phyloP scores from a whole-genome alignment of 2,113 vertebrate genomes.

The Colossoma macropomum region DNA sequence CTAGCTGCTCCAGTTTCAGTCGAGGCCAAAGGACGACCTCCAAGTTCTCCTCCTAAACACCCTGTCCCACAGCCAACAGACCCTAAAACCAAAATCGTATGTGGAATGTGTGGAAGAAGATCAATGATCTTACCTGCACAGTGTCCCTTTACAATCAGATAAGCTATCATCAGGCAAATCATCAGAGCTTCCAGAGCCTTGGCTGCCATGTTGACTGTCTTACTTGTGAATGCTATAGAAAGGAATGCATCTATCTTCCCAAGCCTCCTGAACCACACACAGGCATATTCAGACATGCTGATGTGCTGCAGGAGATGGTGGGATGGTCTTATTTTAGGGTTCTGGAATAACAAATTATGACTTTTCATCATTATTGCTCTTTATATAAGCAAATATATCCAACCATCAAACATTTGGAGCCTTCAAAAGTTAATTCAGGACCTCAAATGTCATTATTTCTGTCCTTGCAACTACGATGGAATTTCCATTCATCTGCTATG shows the following conservation, averaged over 20 bases:
- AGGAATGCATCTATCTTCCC: conserved; percentile 69
- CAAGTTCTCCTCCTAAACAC: background rate
- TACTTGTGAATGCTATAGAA: conserved; percentile 41
- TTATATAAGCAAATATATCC: background rate
- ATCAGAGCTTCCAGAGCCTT: conserved; percentile 26
- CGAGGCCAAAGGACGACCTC: background rate
- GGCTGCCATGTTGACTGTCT: conserved; percentile 59
- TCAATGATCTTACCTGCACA: conserved; percentile 66
- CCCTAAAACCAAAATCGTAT: background rate
- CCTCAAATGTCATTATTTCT: no score
- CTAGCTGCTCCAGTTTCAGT: background rate
- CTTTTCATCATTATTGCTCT: background rate
- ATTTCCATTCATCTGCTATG: no score
- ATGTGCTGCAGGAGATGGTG: background rate
- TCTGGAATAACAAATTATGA: background rate
- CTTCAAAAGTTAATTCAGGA: no score
- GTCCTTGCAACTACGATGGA: no score
- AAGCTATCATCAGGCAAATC: conserved; percentile 65
- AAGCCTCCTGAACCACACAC: conserved; percentile 34
- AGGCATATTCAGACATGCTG: conserved; percentile 76
- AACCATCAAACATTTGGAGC: no score
- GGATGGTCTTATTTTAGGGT: background rate
- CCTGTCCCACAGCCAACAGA: background rate
- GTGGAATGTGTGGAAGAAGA: background rate
- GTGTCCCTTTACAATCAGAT: conserved; percentile 45